Percentiles rank a stretch among this genome's conserved stretches.
Conservation (phyloP, 2,113 vertebrate genomes). For the Geococcyx californianus region DNA sequence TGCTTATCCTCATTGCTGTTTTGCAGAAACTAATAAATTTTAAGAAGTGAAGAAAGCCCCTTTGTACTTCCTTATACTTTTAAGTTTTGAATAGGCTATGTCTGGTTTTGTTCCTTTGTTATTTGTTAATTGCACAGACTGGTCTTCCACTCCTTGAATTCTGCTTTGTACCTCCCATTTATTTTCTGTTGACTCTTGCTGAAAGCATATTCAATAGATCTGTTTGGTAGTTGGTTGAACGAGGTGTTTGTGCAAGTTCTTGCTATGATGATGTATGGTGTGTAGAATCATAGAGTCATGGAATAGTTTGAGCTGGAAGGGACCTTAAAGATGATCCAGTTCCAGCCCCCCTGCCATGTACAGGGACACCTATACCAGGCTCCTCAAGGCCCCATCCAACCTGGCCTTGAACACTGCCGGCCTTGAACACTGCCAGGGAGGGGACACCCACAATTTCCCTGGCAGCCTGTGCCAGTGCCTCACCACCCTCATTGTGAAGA, state of each 20-base stretch:
- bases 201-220: background rate
- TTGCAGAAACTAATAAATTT: conserved; percentile 32
- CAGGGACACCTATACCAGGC: too few species aligned
- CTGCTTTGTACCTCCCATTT: background rate
- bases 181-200: background rate
- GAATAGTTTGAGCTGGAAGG: too few species aligned
- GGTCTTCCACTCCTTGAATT: background rate
- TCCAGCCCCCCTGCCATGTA: too few species aligned
- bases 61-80: background rate
- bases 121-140: background rate
- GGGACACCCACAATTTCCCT: too few species aligned
- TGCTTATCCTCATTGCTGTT: background rate
- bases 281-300: too few species aligned
- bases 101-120: background rate
- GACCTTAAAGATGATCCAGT: too few species aligned
- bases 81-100: background rate
- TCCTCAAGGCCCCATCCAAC: too few species aligned
- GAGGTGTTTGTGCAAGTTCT: background rate
- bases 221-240: background rate
- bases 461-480: too few species aligned
- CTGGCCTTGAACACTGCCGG: too few species aligned
- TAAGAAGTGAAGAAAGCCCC: conserved; percentile 47
- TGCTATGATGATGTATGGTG: background rate
- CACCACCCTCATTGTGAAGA: too few species aligned
- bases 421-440: too few species aligned